Conservation (phyloP, 2,113 vertebrate genomes). For the Guaruba guarouba region DNA sequence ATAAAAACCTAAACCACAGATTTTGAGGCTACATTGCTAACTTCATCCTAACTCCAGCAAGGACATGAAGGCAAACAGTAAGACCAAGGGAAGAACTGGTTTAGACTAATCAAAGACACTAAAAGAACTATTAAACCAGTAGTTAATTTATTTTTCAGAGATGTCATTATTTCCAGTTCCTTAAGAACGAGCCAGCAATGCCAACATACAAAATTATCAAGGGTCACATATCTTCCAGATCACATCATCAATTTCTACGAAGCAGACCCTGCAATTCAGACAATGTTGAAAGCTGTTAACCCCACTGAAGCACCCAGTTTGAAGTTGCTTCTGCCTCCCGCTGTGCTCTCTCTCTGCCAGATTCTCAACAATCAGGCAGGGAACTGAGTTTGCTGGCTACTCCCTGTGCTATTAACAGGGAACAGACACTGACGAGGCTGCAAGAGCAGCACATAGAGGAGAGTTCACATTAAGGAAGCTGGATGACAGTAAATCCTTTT, state of each 20-base stretch:
- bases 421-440: neutral
- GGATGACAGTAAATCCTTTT: neutral
- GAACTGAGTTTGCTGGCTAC: neutral
- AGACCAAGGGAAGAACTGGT: neutral
- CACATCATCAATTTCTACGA: neutral
- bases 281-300: neutral
- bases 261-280: neutral
- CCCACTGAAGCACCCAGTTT: neutral
- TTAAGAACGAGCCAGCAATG: accelerated
- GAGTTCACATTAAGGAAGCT: neutral
- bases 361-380: neutral
- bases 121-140: neutral
- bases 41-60: neutral
- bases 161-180: neutral
- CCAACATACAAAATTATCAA: neutral
- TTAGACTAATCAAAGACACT: neutral
- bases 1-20: neutral
- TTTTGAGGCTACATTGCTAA: neutral
- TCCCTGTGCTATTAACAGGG: neutral
- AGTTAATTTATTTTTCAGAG: neutral
- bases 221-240: neutral
- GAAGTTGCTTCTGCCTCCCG: neutral
- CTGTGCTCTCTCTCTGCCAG: neutral
- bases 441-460: neutral
- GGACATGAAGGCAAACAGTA: neutral